Conservation (phyloP, 2,113 vertebrate species). For the Spilogale gracilis region DNA sequence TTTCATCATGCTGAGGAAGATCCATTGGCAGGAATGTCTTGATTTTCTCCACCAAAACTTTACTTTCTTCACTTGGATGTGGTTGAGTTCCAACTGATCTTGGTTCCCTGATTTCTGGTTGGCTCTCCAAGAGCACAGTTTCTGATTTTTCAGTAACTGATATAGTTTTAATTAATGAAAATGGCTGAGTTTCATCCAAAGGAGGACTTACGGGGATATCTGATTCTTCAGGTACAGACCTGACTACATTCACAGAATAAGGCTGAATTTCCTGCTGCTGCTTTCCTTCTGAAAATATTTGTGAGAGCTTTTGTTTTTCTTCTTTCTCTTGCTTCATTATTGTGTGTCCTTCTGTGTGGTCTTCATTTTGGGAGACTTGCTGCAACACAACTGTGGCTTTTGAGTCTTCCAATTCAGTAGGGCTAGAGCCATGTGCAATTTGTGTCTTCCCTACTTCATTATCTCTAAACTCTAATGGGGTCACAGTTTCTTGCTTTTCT, state of each 20-base stretch:
- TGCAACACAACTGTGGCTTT: background rate
- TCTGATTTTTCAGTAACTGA: conserved; percentile 62
- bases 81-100: conserved; percentile 36
- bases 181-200: conserved; percentile 44
- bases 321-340: conserved; percentile 46
- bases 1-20: conserved; percentile 15
- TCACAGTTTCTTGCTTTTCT: conserved; percentile 54
- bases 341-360: conserved; percentile 55
- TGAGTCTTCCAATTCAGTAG: conserved; percentile 12
- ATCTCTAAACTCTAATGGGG: conserved; percentile 21
- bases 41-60: conserved; percentile 45
- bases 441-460: conserved; percentile 20
- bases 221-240: background rate
- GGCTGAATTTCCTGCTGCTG: conserved; percentile 11
- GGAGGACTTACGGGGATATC: background rate
- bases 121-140: background rate
- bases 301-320: background rate
- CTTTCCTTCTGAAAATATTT: conserved; percentile 30
- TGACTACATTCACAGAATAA: background rate
- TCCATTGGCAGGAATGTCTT: background rate
- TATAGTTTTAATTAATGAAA: conserved; percentile 29
- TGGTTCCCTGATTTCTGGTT: conserved; percentile 46
- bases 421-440: background rate
- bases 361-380: conserved; percentile 39
- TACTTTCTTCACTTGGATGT: conserved; percentile 38